Percentiles rank a stretch among this genome's conserved stretches.
Conservation (phyloP, 1,140 invertebrate species). For the Adelges cooleyi region DNA sequence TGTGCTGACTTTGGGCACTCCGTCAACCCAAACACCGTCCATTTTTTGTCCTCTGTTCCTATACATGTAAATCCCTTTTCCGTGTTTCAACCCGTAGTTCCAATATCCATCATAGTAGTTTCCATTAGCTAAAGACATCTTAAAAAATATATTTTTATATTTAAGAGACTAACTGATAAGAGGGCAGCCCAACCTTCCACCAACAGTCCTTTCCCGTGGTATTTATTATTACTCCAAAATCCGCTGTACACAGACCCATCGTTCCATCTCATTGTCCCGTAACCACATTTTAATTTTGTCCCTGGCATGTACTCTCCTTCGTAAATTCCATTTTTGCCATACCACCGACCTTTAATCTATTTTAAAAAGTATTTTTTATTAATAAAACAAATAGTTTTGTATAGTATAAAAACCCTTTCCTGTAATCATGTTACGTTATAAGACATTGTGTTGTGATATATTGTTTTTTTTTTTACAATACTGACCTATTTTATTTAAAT, state of each 20-base stretch:
- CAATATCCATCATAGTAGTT: not conserved
- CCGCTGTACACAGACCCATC: not conserved
- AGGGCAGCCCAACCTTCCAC: not conserved
- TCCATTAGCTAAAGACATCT: not conserved
- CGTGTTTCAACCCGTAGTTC: not conserved
- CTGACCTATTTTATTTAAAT: too few relatives aligned
- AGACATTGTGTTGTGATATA: too few relatives aligned
- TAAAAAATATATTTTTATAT: not conserved
- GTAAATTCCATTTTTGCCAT: not conserved
- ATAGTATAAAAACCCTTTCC: too few relatives aligned
- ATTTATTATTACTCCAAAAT: not conserved
- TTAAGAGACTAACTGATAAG: not conserved
- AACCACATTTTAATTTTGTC: not conserved
- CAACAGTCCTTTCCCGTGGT: not conserved
- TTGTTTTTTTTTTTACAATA: too few relatives aligned
- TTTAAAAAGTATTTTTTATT: too few relatives aligned
- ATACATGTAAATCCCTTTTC: not conserved
- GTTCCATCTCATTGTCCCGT: conserved; percentile 14
- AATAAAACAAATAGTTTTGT: too few relatives aligned
- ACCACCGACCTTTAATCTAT: not conserved
- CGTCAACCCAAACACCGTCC: not conserved
- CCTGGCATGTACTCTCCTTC: not conserved
- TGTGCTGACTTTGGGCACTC: not conserved
- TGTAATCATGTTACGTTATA: too few relatives aligned
- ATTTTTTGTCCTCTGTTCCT: not conserved